These are phyloP conservation scores for Paramormyrops hopkinsi DNA, from an alignment of 2,797 vertebrate genomes.

Conservation along the genomic window DNA sequence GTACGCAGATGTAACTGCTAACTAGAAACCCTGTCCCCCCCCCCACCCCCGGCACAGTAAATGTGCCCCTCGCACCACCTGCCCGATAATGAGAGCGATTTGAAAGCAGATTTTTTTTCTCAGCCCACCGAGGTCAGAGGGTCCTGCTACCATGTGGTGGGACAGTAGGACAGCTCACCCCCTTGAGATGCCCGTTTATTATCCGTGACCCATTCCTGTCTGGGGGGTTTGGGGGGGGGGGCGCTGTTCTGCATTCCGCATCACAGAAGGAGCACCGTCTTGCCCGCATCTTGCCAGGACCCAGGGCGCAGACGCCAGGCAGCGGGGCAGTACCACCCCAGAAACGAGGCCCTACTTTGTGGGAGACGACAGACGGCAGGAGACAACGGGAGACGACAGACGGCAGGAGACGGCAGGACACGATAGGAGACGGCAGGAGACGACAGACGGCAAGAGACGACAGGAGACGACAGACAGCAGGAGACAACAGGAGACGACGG, in stretches of 20 bases:
- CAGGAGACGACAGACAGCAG: no score
- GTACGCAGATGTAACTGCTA: slow-evolving; percentile 14
- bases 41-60: background rate
- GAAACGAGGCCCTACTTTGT: slow-evolving; percentile 17
- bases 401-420: no score
- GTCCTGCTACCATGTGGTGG: slow-evolving; percentile 21
- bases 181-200: background rate
- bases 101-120: background rate
- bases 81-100: background rate
- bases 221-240: background rate
- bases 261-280: background rate
- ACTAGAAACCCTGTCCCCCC: background rate
- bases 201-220: background rate
- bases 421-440: no score
- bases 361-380: background rate
- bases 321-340: background rate
- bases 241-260: background rate
- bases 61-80: background rate
- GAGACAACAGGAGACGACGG: no score
- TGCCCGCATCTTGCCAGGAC: background rate
- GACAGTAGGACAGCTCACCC: background rate
- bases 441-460: no score
- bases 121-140: slow-evolving; percentile 32
- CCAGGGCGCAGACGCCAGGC: background rate
- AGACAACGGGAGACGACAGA: background rate